Evolutionary conservation across 2,113 vertebrate genomes (phyloP), one percentile per base, ranked within the genome.

Genomic region (Stictonetta naevosa): DNA sequence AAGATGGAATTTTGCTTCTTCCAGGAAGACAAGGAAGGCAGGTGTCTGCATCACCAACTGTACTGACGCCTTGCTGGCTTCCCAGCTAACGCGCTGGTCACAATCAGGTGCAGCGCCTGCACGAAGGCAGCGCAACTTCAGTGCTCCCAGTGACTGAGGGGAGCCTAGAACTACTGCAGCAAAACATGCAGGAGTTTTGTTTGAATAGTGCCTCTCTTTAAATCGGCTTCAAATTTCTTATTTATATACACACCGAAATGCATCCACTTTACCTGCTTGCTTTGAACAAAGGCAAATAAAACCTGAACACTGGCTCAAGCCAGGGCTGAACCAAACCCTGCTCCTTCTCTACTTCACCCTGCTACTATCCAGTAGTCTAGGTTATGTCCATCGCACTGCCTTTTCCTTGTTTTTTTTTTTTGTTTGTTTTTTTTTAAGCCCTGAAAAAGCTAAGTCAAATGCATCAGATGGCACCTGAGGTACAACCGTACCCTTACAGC

Each of bases 1-100:
- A 78, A 88, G 88, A 53, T 4, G 44, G 73, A 87, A 89, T 53
- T 84, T 36, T 91, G 48, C 38, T 62, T 91, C 42, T 92, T 76
- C 34, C 62, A 91, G 14, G 20, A 40, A 79, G 48, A 48, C 58
- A 62, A n/a, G n/a, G 19, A 12, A 48, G 33, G 67, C 19, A 25
- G 26, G 64, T 46, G 42, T 48, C 56, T 72, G 44, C n/a, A 71
- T 9, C 69, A 55, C 23, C 34, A 59, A 3, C 21, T 17, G 33
- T 3, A 42, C 69, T 22, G 55, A 36, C 22, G 53, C 48, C 29
- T 10, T 26, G 6, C 2, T 3, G 3, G 40, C 53, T 73, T 48
- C 34, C 58, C 75, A 77, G 3, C 58, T 7, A 23, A 25, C 2
- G 25, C 50, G 15, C 2, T 13, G 34, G 17, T 29, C 6, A 62